Evolutionary conservation across 2,797 vertebrate species (phyloP).

Genomic region (Acanthurus tractus): DNA sequence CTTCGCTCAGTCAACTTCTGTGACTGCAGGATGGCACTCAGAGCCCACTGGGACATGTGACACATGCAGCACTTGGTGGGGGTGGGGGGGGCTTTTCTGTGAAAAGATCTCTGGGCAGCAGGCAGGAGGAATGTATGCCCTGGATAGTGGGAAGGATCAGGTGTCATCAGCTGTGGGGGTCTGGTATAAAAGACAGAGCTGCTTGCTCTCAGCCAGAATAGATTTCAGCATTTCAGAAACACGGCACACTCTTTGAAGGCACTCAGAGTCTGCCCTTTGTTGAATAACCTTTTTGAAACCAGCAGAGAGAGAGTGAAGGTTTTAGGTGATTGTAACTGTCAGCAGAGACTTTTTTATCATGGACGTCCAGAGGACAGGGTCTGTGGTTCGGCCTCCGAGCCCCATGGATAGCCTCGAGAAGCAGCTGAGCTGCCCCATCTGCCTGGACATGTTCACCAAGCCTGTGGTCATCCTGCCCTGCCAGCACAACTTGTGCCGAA

Average conservation of each 20-base stretch:
- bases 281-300: not conserved
- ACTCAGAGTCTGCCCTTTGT: not conserved
- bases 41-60: slow-evolving; percentile 76
- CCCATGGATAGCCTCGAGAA: slow-evolving; percentile 89
- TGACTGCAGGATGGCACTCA: slow-evolving; percentile 48
- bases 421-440: slow-evolving; percentile 89
- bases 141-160: slow-evolving; percentile 70
- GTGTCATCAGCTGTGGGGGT: slow-evolving; percentile 78
- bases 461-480: slow-evolving; percentile 90
- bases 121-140: slow-evolving; percentile 80
- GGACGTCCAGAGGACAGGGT: slow-evolving; percentile 86
- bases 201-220: slow-evolving; percentile 70
- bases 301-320: slow-evolving; percentile 4
- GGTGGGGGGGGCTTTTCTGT: slow-evolving; percentile 72
- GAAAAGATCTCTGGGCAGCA: slow-evolving; percentile 79
- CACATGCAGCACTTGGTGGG: slow-evolving; percentile 47
- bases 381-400: slow-evolving; percentile 81
- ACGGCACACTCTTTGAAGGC: slow-evolving; percentile 24
- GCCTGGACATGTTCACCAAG: slow-evolving; percentile 90
- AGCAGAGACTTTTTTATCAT: slow-evolving; percentile 60
- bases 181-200: slow-evolving; percentile 81
- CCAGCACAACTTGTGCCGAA: slow-evolving; percentile 88
- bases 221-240: slow-evolving; percentile 57
- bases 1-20: slow-evolving; percentile 42
- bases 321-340: slow-evolving; percentile 13